A percentile compares a stretch with the other conserved stretches of the same genome.
Evolutionary conservation across 2,888 invertebrate genomes (phyloP).

Genomic region (Rhagophthalmus giganteus): DNA sequence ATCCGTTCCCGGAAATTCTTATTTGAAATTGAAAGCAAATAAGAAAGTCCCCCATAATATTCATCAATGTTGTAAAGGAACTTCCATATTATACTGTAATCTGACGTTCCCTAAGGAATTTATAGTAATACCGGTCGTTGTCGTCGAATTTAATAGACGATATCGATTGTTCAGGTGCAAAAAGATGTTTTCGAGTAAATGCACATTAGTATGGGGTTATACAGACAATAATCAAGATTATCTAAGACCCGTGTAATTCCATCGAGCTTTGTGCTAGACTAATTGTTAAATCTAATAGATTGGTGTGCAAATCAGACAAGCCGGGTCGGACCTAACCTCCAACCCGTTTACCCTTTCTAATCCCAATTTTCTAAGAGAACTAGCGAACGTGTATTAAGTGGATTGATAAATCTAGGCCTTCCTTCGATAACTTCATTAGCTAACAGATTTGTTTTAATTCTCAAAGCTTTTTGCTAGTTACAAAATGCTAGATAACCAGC

Average conservation of each 20-base stretch:
- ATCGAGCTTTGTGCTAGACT: constrained; percentile 41
- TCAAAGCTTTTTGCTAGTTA: background rate
- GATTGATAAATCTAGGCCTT: constrained; percentile 18
- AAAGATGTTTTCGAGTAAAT: constrained; percentile 28
- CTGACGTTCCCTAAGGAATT: no score
- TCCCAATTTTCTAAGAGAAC: constrained; percentile 24
- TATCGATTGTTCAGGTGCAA: no score
- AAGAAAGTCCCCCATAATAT: constrained; percentile 29
- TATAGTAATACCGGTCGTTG: no score
- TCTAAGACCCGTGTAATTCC: constrained; percentile 40
- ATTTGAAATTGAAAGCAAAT: constrained; percentile 26
- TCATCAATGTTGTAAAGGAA: constrained; percentile 35
- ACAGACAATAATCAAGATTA: constrained; percentile 33
- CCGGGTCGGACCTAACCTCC: constrained; percentile 30
- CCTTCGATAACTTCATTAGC: constrained; percentile 15
- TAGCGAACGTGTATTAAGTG: constrained; percentile 18
- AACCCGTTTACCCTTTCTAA: constrained; percentile 22
- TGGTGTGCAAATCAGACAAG: constrained; percentile 42
- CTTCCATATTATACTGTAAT: constrained; percentile 27
- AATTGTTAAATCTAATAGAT: constrained; percentile 47
- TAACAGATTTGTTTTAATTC: constrained; percentile 5
- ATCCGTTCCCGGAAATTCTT: constrained; percentile 18
- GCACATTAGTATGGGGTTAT: constrained; percentile 26
- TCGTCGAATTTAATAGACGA: no score
- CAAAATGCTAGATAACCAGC: no score